Evolutionary conservation across 1,140 invertebrate genomes (phyloP), one percentile per base, ranked within the genome.

Genomic region (Caenorhabditis briggsae): DNA sequence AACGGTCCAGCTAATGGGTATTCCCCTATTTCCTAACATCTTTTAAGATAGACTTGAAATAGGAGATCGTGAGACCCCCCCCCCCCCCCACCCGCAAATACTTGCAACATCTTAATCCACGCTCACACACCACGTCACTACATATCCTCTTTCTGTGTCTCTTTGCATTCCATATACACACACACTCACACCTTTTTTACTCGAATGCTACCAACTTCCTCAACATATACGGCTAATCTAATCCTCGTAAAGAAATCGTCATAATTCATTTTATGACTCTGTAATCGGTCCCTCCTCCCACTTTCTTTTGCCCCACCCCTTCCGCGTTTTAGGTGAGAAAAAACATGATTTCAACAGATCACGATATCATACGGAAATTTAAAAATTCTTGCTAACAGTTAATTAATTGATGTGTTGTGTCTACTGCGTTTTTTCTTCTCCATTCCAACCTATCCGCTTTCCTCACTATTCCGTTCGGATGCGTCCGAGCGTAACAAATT

Each of bases 231-330:
- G 41, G 46, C 43, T 78, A 78, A 78, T 78, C 70, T 46, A 78
- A 78, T 78, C 70, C 25, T 33, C 33, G 33, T 33, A 33, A 33
- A n/a, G 23, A 50, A 78, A 78, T 78, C 70, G 70, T 78, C 70
- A 78, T 78, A 78, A 78, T 78, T 78, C 46, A 78, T 53, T 78
- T 78, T 78, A 78, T 78, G 33, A 50, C 70, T 78, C 70, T 53
- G 70, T 70, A 70, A 70, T 70, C 64, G 43, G 14, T 8, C 43
- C 64, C 23, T 25, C 64, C 70, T 14, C n/a, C 59, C 23, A 5
- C 12, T 61, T 53, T 50, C 23, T 25, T n/a, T 20, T 11, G 70
- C 46, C 2, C 46, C 65, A 41, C 65, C 70, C n/a, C 70, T 50
- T 53, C 33, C 20, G 50, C 46, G 0, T 43, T 12, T 23, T 33